phyloP scores from a whole-genome alignment of 2,797 vertebrate species.

The Coranthus polyacanthus region DNA sequence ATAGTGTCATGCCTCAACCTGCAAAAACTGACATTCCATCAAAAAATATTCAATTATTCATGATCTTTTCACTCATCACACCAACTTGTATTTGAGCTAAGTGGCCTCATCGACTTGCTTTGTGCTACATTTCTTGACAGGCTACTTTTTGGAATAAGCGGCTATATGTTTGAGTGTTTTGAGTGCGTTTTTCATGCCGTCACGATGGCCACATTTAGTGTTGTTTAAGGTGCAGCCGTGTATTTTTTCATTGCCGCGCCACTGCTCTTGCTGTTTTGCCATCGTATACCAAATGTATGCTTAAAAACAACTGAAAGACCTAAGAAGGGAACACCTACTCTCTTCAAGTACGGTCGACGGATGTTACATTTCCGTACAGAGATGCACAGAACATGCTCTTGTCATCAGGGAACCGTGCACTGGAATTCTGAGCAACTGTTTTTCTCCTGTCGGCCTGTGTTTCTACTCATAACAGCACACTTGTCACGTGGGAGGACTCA shows the following conservation, averaged over 20 bases:
- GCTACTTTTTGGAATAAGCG: conserved; percentile 2
- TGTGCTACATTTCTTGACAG: conserved; percentile 7
- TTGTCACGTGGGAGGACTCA: conserved; percentile 22
- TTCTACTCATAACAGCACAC: conserved; percentile 35
- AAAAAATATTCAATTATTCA: conserved; percentile 40
- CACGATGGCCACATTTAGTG: background rate
- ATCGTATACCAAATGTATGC: too few relatives aligned
- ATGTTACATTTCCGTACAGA: background rate
- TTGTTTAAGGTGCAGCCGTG: background rate
- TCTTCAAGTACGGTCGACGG: too few relatives aligned
- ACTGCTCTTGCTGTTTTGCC: too few relatives aligned
- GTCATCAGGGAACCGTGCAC: conserved; percentile 3
- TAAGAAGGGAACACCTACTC: too few relatives aligned
- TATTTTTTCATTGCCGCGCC: too few relatives aligned
- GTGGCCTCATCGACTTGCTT: conserved; percentile 3
- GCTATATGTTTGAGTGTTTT: background rate
- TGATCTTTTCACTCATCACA: conserved; percentile 20
- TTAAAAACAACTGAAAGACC: too few relatives aligned
- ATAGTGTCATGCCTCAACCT: conserved; percentile 32
- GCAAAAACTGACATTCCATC: conserved; percentile 40
- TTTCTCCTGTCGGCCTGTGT: conserved; percentile 21
- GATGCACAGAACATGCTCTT: background rate
- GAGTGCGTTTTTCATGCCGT: background rate
- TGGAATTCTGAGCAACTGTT: conserved; percentile 30
- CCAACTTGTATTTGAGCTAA: background rate